Percentiles rank a stretch among this genome's conserved stretches.
Evolutionary conservation across 2,888 invertebrate genomes (phyloP).

Genomic region (Nipponacmea schrenckii): DNA sequence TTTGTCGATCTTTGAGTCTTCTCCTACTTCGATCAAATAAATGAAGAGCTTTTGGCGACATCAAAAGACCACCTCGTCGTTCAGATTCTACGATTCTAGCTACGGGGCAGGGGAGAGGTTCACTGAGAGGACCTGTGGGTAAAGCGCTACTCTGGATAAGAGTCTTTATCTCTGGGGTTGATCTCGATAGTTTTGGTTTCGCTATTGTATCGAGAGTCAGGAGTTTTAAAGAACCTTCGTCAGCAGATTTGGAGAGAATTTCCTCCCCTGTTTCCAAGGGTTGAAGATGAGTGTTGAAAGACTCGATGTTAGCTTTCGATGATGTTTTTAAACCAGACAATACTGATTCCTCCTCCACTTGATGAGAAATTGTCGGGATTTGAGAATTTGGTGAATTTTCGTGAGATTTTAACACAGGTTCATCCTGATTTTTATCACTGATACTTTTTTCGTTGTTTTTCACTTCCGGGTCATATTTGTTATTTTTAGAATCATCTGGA

Average conservation of each 20-base stretch:
- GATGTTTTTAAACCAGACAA: not conserved
- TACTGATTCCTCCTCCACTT: not conserved
- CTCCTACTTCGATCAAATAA: not conserved
- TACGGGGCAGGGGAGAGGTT: slow-evolving; percentile 13
- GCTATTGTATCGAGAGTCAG: not conserved
- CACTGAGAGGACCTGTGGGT: not conserved
- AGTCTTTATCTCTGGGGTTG: not conserved
- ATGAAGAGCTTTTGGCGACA: slow-evolving; percentile 18
- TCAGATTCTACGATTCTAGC: slow-evolving; percentile 20
- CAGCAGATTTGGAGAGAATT: not conserved
- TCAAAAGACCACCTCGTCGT: slow-evolving; percentile 23
- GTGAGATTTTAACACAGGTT: not conserved
- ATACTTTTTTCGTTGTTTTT: not conserved
- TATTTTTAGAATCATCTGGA: not conserved
- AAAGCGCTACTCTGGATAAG: not conserved
- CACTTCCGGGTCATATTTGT: no score
- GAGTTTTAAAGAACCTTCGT: not conserved
- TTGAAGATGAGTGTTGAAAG: no score
- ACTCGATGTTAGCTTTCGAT: no score
- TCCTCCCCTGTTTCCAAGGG: no score
- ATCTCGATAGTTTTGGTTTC: not conserved
- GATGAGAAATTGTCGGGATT: not conserved
- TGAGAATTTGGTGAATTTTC: not conserved
- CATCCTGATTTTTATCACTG: not conserved
- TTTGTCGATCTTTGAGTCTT: not conserved